Percentiles rank a stretch among this genome's conserved stretches.
Conservation (phyloP, 2,113 vertebrate genomes). For the Bujurquina vittata region DNA sequence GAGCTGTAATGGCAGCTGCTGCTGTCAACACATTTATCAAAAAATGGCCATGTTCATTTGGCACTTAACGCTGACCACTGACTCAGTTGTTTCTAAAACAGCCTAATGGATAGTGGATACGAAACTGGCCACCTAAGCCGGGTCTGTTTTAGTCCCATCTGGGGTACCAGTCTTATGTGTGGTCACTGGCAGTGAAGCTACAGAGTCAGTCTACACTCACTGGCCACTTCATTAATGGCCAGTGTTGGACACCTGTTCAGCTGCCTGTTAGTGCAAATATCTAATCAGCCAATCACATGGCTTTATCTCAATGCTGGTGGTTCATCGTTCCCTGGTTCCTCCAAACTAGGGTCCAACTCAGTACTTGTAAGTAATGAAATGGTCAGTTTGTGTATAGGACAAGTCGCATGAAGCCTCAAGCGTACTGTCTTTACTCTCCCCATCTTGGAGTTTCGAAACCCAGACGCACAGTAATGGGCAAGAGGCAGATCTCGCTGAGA, state of each 20-base stretch:
- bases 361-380: too few species aligned
- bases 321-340: too few species aligned
- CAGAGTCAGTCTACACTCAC: not conserved
- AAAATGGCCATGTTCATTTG: constrained; percentile 12
- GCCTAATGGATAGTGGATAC: not conserved
- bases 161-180: not conserved
- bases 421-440: too few species aligned
- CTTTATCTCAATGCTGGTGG: not conserved
- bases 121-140: not conserved
- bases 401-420: too few species aligned
- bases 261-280: not conserved
- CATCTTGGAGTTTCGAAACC: too few species aligned
- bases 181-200: not conserved
- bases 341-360: too few species aligned
- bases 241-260: not conserved
- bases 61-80: constrained; percentile 24
- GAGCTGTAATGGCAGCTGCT: constrained; percentile 31
- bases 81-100: not conserved
- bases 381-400: too few species aligned
- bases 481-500: not conserved
- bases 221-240: not conserved
- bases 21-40: constrained; percentile 38
- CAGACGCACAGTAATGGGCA: too few species aligned
- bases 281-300: not conserved
- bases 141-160: not conserved